Evolutionary conservation across 2,888 invertebrate genomes (phyloP), one percentile per base, ranked within the genome.

Genomic region (Lasioglossum marginatum): DNA sequence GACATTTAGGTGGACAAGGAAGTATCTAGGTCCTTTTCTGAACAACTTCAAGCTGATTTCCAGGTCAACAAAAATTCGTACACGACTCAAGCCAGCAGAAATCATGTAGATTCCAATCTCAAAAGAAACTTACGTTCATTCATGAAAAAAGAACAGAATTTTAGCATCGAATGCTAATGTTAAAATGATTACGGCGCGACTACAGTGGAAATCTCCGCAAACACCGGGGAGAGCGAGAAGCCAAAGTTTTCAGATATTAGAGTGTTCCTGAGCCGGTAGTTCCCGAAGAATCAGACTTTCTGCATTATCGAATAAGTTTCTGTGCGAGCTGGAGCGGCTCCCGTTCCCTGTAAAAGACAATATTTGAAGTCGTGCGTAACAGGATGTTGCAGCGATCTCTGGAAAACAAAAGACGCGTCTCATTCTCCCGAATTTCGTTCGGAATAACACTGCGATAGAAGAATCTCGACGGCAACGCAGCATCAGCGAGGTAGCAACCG

Each of bases 301-400:
- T 70, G 70, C 70, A n/a, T 70, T 70, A 70, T 70, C 72, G 72
- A 72, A 14, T 16, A 45, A 45, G 45, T 48, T 48, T 27, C 40
- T 23, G 6, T 27, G n/a, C 10, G 57, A 57, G 43, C 43, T 4
- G n/a, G 40, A 70, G 27, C 31, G 43, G n/a, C 12, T 31, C 31
- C 72, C 19, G 72, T 40, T 31, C 31, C 45, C n/a, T 10, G 73
- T 27, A 52, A 73, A 74, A 34, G 27, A 75, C 63, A 80, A 68
- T 75, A 75, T 68, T 52, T 23, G 66, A 31, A 45, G 40, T n/a
- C 23, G 14, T 31, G 52, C 37, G 48, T 16, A 27, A 63, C 37
- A 12, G 37, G 14, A 37, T 48, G 66, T 52, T 48, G 63, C 48
- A 63, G 16, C 37, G 37, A 70, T n/a, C 19, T 37, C 27, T 14